Percentiles rank a stretch among this genome's conserved stretches.
Conservation (phyloP, 2,113 vertebrate species). For the Erythrocebus patas region DNA sequence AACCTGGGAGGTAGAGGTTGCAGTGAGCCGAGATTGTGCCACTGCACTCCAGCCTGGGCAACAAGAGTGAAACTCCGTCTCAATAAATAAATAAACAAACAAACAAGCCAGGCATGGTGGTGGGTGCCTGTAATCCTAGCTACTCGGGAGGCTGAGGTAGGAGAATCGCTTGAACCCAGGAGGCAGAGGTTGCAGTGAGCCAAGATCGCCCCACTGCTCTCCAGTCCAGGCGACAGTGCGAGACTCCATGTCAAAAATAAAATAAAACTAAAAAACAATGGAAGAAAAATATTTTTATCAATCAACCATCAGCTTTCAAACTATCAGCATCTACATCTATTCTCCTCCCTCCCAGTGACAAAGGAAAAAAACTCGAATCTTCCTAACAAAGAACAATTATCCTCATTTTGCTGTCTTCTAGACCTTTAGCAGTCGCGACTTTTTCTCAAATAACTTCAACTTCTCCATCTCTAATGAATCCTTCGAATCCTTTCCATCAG, state of each 20-base stretch:
- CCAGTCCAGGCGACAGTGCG: too few relatives aligned
- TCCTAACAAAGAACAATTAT: not conserved
- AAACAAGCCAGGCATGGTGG: not conserved
- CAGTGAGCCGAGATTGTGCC: not conserved
- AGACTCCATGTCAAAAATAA: too few relatives aligned
- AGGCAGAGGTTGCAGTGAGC: not conserved
- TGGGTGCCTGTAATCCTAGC: not conserved
- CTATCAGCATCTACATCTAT: not conserved
- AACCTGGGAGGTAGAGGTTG: not conserved
- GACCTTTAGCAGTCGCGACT: not conserved
- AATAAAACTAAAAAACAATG: too few relatives aligned
- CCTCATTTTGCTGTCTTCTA: not conserved
- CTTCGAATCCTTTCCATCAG: not conserved
- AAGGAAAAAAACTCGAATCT: not conserved
- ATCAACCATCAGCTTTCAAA: conserved; percentile 13
- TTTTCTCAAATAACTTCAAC: not conserved
- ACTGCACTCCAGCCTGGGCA: not conserved
- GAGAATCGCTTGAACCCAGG: not conserved
- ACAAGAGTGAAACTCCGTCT: too few relatives aligned
- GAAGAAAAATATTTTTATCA: conserved; percentile 11
- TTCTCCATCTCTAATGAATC: not conserved
- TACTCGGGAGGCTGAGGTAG: not conserved
- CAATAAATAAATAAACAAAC: too few relatives aligned
- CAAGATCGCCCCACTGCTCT: not conserved
- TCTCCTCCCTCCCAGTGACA: not conserved